phyloP scores from a whole-genome alignment of 2,888 invertebrate genomes.

The Gortyna flavago region DNA sequence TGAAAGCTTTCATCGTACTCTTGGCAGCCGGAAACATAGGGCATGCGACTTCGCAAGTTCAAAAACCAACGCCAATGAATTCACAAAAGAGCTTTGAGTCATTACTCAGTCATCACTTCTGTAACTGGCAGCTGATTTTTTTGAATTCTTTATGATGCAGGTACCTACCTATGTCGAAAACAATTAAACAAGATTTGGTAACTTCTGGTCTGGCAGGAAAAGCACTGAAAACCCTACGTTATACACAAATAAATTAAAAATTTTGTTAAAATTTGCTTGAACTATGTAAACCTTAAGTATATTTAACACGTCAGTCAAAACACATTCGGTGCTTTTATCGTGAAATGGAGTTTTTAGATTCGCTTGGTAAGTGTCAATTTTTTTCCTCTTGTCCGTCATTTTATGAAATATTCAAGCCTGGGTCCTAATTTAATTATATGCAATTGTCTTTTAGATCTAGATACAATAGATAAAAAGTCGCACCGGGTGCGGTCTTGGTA shows the following conservation, averaged over 20 bases:
- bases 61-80: slow-evolving; percentile 5
- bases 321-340: slow-evolving; percentile 44
- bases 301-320: slow-evolving; percentile 48
- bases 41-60: not conserved
- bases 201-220: slow-evolving; percentile 59
- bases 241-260: slow-evolving; percentile 58
- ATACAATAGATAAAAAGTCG: slow-evolving; percentile 78
- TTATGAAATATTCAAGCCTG: not conserved
- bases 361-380: slow-evolving; percentile 74
- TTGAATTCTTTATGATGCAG: slow-evolving; percentile 8
- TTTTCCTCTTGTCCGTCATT: slow-evolving; percentile 1
- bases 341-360: slow-evolving; percentile 84
- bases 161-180: slow-evolving; percentile 33
- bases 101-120: not conserved
- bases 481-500: slow-evolving; percentile 86
- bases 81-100: slow-evolving; percentile 27
- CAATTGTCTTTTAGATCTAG: slow-evolving; percentile 75
- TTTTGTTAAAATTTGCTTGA: slow-evolving; percentile 62
- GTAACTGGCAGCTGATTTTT: slow-evolving; percentile 52
- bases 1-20: not conserved
- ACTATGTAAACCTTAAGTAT: slow-evolving; percentile 68
- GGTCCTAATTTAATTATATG: slow-evolving; percentile 23
- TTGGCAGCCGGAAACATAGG: not conserved
- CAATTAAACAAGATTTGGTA: slow-evolving; percentile 50
- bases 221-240: slow-evolving; percentile 51